Evolutionary conservation across 2,888 invertebrate genomes (phyloP).

Genomic region (Thymelicus lineola): DNA sequence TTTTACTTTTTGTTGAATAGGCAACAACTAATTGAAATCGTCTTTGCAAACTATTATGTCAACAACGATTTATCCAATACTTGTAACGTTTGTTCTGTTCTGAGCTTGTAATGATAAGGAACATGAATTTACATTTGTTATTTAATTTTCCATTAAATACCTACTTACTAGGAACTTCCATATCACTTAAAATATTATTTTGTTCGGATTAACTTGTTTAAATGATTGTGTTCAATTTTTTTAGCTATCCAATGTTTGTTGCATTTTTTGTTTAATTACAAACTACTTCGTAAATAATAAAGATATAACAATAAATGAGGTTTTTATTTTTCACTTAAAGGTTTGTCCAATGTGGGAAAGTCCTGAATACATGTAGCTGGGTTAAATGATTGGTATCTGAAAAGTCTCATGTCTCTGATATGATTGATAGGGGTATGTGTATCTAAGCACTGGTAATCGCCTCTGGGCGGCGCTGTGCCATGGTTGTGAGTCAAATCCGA

Average conservation of each 20-base stretch:
- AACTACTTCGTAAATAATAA: constrained; percentile 29
- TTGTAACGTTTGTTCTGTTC: no score
- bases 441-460: constrained; percentile 76
- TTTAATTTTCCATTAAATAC: constrained; percentile 25
- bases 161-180: background rate
- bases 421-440: constrained; percentile 78
- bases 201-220: background rate
- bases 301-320: constrained; percentile 16
- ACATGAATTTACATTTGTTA: constrained; percentile 29
- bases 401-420: constrained; percentile 68
- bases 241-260: constrained; percentile 13
- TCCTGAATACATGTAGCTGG: constrained; percentile 70
- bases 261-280: constrained; percentile 31
- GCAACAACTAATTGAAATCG: no score
- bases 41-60: no score
- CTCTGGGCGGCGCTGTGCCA: constrained; percentile 74
- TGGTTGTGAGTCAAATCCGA: constrained; percentile 77
- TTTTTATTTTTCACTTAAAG: constrained; percentile 51
- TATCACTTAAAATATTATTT: background rate
- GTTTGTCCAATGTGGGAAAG: constrained; percentile 58
- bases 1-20: background rate
- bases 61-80: no score
- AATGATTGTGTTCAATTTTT: constrained; percentile 23
- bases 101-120: no score
- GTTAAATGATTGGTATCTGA: constrained; percentile 72